Evolutionary conservation across 2,797 vertebrate genomes (phyloP), one percentile per base, ranked within the genome.

Genomic region (Momotus momota): DNA sequence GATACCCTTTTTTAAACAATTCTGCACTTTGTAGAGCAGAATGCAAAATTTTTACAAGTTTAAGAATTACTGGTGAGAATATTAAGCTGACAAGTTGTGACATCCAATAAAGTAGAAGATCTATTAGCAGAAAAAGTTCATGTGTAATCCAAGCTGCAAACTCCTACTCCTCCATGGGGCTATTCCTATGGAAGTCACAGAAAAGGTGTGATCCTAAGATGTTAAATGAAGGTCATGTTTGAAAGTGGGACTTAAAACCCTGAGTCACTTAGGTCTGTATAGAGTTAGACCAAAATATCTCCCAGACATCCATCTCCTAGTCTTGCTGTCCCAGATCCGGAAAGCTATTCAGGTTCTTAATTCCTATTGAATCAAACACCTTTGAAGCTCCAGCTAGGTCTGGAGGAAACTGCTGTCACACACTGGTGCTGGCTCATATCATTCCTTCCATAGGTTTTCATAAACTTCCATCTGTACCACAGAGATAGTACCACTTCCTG

Each of bases 351-450:
- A 55, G 29, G 17, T 23, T 29, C 58, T 82, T 77, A 69, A 84
- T 79, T 87, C 58, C 62, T 33, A 2, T 31, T 72, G 46, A 77
- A 69, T 69, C 58, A 75, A 84, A 62, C 5, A 31, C 23, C 35
- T 66, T 27, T 70, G 62, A 89, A 85, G 26, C 45, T 93, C 40
- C 64, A 85, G 58, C 61, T 22, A 48, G 38, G 38, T 66, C 64
- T 88, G 72, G 65, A 83, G 31, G 38, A 91, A 80, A 85, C 67
- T 86, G 35, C 49, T 88, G 48, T 71, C 73, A 19, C 25, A 46
- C 21, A 26, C 23, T 0, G 0, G 11, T 71, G 45, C 33, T 60
- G 45, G 16, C 31, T 96, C 33, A 9, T 55, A 48, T 16, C 0
- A 0, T 64, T 77, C 60, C n/a, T 93, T 90, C 64, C 14, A 9